Conservation (phyloP, 2,888 invertebrate genomes). For the Apodemia mormo region DNA sequence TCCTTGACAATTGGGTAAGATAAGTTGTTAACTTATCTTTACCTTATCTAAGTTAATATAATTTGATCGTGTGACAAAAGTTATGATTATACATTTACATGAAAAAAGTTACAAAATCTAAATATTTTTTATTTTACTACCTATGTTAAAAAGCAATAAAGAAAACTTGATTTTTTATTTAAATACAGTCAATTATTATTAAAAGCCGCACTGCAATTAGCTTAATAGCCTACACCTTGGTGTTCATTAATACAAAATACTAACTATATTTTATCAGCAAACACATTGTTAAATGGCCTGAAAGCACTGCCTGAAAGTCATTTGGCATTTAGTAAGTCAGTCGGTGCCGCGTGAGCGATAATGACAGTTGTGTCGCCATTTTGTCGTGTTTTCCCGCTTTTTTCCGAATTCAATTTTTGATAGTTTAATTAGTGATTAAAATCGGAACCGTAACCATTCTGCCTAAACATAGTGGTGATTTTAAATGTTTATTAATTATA, state of each 20-base stretch:
- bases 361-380: conserved; percentile 53
- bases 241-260: conserved; percentile 22
- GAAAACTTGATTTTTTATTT: background rate
- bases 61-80: too few relatives aligned
- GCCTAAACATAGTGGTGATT: background rate
- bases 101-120: too few relatives aligned
- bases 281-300: conserved; percentile 23
- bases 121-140: too few relatives aligned
- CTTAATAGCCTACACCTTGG: conserved; percentile 15
- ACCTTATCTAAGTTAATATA: too few relatives aligned
- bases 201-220: conserved; percentile 17
- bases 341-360: conserved; percentile 54
- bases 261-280: conserved; percentile 24
- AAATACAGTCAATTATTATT: background rate
- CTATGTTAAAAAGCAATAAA: too few relatives aligned
- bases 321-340: conserved; percentile 53
- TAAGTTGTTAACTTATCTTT: too few relatives aligned
- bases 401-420: conserved; percentile 1
- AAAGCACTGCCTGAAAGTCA: conserved; percentile 28
- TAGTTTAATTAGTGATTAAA: background rate
- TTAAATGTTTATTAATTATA: background rate
- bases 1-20: too few relatives aligned
- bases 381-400: conserved; percentile 57
- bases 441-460: background rate
- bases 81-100: too few relatives aligned